These are phyloP conservation scores for Lacerta agilis DNA, from an alignment of 2,797 vertebrate genomes.

Conservation along the genomic window DNA sequence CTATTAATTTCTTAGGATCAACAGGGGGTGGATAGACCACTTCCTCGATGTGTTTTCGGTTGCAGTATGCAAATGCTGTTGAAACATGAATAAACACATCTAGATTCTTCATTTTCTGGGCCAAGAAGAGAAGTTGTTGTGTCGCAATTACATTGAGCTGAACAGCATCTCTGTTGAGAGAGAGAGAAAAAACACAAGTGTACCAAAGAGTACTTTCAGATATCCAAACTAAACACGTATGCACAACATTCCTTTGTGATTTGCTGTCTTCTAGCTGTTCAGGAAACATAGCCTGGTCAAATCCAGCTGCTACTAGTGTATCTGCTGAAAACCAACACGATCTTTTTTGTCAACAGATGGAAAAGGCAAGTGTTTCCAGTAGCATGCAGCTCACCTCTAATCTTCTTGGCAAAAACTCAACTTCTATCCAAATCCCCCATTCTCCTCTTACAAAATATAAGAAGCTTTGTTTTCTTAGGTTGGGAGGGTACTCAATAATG, in stretches of 20 bases:
- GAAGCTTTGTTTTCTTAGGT: neutral
- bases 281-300: neutral
- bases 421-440: neutral
- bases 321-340: neutral
- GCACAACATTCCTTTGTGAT: neutral
- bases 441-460: neutral
- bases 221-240: neutral
- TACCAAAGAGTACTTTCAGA: neutral
- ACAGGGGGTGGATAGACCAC: slow-evolving; percentile 91
- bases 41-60: slow-evolving; percentile 93
- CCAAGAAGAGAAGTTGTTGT: slow-evolving; percentile 89
- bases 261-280: neutral
- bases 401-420: neutral
- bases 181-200: slow-evolving; percentile 33
- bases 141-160: slow-evolving; percentile 96
- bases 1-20: slow-evolving; percentile 94
- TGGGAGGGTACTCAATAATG: neutral
- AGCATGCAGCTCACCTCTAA: neutral
- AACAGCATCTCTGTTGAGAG: slow-evolving; percentile 88
- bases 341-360: neutral
- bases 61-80: slow-evolving; percentile 96
- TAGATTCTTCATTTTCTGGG: slow-evolving; percentile 90
- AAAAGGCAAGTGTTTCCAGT: neutral
- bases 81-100: slow-evolving; percentile 94
- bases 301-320: neutral